Percentiles rank a stretch among this genome's conserved stretches.
Evolutionary conservation across 2,113 vertebrate genomes (phyloP).

Genomic region (Epinephelus fuscoguttatus): DNA sequence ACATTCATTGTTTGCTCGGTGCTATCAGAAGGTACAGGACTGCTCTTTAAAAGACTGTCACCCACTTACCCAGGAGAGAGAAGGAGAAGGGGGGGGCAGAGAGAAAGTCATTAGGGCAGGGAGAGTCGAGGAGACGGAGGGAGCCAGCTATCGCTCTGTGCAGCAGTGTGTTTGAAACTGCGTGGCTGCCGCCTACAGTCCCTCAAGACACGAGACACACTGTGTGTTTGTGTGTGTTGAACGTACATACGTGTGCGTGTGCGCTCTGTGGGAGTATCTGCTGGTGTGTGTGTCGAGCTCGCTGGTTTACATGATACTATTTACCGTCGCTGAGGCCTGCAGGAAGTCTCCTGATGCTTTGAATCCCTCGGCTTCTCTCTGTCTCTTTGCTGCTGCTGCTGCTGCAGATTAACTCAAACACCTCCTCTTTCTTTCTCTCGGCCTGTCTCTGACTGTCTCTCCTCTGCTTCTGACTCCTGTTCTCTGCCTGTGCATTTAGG

Average conservation of each 20-base stretch:
- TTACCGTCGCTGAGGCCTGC: neutral
- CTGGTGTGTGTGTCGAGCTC: slow-evolving; percentile 7
- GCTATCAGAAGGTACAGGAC: slow-evolving; percentile 47
- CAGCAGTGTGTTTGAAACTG: slow-evolving; percentile 19
- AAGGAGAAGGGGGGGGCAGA: neutral
- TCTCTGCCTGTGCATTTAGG: too few relatives aligned
- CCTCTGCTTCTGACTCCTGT: too few relatives aligned
- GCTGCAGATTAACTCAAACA: too few relatives aligned
- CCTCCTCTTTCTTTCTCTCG: too few relatives aligned
- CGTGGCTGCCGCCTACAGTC: slow-evolving; percentile 8
- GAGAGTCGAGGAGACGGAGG: neutral
- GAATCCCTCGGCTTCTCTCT: neutral
- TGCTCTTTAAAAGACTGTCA: slow-evolving; percentile 47
- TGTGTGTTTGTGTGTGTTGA: neutral
- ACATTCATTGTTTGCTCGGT: slow-evolving; percentile 36
- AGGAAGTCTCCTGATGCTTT: slow-evolving; percentile 18
- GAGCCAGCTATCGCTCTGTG: slow-evolving; percentile 1
- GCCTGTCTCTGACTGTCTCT: too few relatives aligned
- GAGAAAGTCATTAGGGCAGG: slow-evolving; percentile 37
- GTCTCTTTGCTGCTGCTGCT: too few relatives aligned
- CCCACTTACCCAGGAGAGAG: slow-evolving; percentile 41
- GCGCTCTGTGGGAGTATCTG: neutral
- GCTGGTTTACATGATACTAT: slow-evolving; percentile 15
- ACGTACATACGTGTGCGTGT: neutral
- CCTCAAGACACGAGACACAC: neutral